These are phyloP conservation scores for Caenorhabditis becei DNA, from an alignment of 2,888 invertebrate genomes.

Conservation along the genomic window DNA sequence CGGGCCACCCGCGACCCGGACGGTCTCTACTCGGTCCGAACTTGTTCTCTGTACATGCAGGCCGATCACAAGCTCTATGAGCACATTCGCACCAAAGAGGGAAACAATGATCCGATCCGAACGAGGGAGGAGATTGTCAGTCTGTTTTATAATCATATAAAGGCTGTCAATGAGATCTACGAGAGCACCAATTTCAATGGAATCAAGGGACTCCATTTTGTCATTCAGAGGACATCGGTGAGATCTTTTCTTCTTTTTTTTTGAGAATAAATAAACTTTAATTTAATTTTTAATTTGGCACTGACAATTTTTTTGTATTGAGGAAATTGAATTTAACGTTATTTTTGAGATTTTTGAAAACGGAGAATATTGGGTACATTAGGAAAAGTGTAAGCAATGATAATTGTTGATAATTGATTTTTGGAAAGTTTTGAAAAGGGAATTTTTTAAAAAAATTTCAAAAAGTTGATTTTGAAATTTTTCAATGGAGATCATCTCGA, in stretches of 20 bases:
- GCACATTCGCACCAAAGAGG: conserved; percentile 88
- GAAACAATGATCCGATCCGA: conserved; percentile 80
- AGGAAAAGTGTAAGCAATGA: too few relatives aligned
- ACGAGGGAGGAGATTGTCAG: conserved; percentile 97
- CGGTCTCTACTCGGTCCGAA: conserved; percentile 76
- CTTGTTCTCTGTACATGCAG: conserved; percentile 86
- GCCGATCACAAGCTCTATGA: conserved; percentile 98
- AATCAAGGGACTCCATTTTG: conserved; percentile 95
- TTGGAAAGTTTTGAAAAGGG: too few relatives aligned
- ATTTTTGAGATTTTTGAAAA: too few relatives aligned
- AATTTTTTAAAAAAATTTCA: background rate
- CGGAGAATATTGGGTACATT: too few relatives aligned
- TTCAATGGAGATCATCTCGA: too few relatives aligned
- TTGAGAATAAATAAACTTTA: background rate
- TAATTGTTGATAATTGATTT: too few relatives aligned
- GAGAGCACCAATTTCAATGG: conserved; percentile 95
- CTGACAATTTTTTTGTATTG: too few relatives aligned
- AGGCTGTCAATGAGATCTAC: conserved; percentile 97
- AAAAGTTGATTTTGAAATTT: background rate
- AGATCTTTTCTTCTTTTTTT: conserved; percentile 56
- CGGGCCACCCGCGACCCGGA: conserved; percentile 62
- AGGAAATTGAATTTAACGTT: too few relatives aligned
- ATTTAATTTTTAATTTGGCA: too few relatives aligned
- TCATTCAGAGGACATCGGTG: conserved; percentile 91
- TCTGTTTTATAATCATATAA: conserved; percentile 97